A percentile compares a stretch with the other conserved stretches of the same genome.
phyloP scores from a whole-genome alignment of 2,797 vertebrate genomes.

The Chelon auratus region DNA sequence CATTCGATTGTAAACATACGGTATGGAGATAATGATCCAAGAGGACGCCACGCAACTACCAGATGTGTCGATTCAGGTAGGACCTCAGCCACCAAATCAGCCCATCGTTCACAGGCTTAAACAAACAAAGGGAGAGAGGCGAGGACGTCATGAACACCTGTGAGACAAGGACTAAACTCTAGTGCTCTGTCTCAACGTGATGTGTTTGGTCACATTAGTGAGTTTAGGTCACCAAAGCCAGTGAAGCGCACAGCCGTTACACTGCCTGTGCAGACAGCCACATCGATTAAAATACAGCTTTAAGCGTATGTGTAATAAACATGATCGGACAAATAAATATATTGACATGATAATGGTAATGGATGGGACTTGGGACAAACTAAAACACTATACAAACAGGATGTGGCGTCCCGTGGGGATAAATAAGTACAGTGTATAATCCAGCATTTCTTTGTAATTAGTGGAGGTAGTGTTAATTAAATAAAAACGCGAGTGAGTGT shows the following conservation, averaged over 20 bases:
- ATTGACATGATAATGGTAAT: neutral
- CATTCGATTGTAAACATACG: too few relatives aligned
- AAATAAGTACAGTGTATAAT: too few relatives aligned
- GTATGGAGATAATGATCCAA: too few relatives aligned
- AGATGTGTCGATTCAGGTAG: neutral
- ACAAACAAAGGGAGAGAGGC: neutral
- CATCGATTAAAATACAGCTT: constrained; percentile 12
- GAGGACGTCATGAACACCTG: neutral
- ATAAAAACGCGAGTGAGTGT: too few relatives aligned
- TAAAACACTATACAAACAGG: too few relatives aligned
- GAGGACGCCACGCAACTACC: neutral
- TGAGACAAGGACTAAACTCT: neutral
- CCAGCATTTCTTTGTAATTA: too few relatives aligned
- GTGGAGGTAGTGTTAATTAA: too few relatives aligned
- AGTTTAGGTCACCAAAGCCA: constrained; percentile 23
- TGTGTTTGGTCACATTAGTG: constrained; percentile 9
- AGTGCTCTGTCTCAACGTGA: neutral
- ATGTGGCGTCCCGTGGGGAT: too few relatives aligned
- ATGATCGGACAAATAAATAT: neutral
- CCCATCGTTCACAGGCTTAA: neutral
- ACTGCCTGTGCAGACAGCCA: neutral
- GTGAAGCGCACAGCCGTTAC: constrained; percentile 7
- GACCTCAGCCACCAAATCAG: neutral
- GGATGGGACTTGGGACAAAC: too few relatives aligned
- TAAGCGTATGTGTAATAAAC: neutral